Evolutionary conservation across 2,797 vertebrate genomes (phyloP).

Genomic region (Phylloscopus collybita): DNA sequence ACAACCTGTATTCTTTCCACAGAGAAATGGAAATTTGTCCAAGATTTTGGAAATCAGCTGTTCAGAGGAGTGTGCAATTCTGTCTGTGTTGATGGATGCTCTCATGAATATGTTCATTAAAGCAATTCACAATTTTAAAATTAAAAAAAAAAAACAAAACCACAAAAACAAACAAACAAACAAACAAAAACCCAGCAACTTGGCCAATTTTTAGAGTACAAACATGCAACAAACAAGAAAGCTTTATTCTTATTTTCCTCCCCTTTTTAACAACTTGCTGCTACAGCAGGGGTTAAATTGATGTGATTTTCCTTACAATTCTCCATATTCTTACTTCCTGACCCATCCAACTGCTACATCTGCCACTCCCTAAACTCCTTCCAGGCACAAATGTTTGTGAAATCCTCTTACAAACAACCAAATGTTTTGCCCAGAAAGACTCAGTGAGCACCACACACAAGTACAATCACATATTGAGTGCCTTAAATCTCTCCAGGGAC

Average conservation of each 20-base stretch:
- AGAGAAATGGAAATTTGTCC: neutral
- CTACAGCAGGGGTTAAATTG: neutral
- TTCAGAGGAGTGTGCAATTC: neutral
- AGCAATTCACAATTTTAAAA: neutral
- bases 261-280: neutral
- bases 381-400: neutral
- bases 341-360: neutral
- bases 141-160: neutral
- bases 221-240: neutral
- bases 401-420: neutral
- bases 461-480: neutral
- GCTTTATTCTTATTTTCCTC: neutral
- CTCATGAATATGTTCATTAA: neutral
- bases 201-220: neutral
- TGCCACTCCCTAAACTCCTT: neutral
- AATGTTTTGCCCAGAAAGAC: neutral
- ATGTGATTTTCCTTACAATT: neutral
- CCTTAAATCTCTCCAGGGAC: neutral
- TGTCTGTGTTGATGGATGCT: neutral
- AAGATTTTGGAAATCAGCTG: neutral
- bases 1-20: neutral
- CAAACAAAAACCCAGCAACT: fast-evolving
- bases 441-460: neutral
- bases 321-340: neutral
- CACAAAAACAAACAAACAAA: no score